Evolutionary conservation across 2,888 invertebrate species (phyloP).

Genomic region (Resseliella maxima): DNA sequence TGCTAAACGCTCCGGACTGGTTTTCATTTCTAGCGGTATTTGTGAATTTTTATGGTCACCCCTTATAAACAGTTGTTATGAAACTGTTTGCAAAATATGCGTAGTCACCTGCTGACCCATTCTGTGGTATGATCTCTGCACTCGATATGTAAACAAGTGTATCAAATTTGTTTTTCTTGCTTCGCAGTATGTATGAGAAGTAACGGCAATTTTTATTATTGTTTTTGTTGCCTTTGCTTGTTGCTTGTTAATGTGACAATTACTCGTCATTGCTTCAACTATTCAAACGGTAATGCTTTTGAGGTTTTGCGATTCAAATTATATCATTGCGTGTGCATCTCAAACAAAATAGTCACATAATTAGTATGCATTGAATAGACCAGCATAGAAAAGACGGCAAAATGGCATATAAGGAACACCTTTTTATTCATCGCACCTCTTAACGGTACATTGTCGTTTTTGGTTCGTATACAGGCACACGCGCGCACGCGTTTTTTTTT

Average conservation of each 20-base stretch:
- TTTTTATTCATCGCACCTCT: conserved; percentile 20
- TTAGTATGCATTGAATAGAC: conserved; percentile 30
- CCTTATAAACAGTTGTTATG: background rate
- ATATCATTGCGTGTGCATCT: background rate
- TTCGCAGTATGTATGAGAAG: background rate
- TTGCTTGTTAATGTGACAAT: background rate
- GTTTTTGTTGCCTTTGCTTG: too few species aligned
- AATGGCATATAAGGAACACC: background rate
- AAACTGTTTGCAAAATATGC: background rate
- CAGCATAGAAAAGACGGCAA: background rate
- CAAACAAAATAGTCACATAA: conserved; percentile 10
- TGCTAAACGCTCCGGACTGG: background rate
- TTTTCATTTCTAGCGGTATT: background rate
- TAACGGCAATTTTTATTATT: background rate
- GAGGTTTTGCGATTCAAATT: background rate
- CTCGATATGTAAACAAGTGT: background rate
- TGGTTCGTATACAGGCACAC: too few species aligned
- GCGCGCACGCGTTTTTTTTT: too few species aligned
- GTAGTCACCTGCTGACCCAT: conserved; percentile 15
- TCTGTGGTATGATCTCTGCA: background rate
- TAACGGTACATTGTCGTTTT: conserved; percentile 22
- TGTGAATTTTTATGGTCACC: background rate
- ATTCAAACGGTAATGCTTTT: conserved; percentile 26
- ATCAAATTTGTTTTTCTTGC: background rate
- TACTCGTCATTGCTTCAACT: background rate